Evolutionary conservation across 1,140 invertebrate species (phyloP), one percentile per base, ranked within the genome.

Genomic region (Chironomus striatipennis): DNA sequence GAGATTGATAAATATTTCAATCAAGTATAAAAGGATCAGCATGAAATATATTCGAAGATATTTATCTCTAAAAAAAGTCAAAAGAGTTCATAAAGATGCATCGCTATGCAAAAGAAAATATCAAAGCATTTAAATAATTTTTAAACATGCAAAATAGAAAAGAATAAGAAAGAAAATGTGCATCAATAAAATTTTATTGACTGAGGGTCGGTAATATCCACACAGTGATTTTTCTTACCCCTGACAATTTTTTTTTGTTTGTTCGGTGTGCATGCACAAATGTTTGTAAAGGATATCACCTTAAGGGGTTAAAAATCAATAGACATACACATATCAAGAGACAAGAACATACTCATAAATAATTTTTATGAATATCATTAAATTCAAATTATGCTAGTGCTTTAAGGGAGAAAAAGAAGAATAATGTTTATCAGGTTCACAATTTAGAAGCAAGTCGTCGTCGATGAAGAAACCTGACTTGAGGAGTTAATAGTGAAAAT

Each of bases 291-390:
- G 24, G 24, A 34, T 34, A 34, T 57, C 47, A 57, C 47, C 47
- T 57, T 12, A 57, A 57, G n/a, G 47, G 47, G 47, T 57, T 57
- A 57, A 57, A 57, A n/a, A 34, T 34, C 24, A 34, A 34, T 34
- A 34, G 24, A 34, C 24, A 34, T 34, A 34, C 24, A 34, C 24
- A 34, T 34, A 57, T n/a, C 9, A 8, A 57, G n/a, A 10, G 47
- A 57, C 47, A 57, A 7, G 9, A 57, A 57, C 47, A 57, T 10
- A 2, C 20, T 70, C 65, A 70, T 70, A 21, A 70, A 70, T 70
- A 70, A 70, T 70, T 70, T 20, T n/a, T 4, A 57, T 57, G 47
- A 57, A 57, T 57, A 57, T 57, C 47, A 57, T 57, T 57, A 57
- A n/a, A 57, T n/a, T 57, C 10, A n/a, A 15, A 57, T 34, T 34